A percentile compares a stretch with the other conserved stretches of the same genome.
phyloP scores from a whole-genome alignment of 2,113 vertebrate genomes.

The Genyomyrus donnyi region DNA sequence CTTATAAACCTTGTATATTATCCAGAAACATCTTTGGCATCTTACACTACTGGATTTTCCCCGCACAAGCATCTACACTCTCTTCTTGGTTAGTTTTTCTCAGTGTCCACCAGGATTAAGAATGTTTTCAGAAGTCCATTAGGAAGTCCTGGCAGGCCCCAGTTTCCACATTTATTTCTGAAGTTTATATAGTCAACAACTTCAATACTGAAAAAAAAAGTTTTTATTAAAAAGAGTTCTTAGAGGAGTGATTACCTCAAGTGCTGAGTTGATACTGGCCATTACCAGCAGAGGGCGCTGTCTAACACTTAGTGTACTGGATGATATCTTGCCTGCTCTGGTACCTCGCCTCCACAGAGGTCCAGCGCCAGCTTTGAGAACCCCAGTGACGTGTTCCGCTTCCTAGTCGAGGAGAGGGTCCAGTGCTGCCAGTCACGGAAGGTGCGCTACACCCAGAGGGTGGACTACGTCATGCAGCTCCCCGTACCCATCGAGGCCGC shows the following conservation, averaged over 20 bases:
- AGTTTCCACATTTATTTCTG: neutral
- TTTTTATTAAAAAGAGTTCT: neutral
- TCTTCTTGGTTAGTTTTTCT: neutral
- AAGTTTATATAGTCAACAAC: neutral
- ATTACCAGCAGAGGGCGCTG: neutral
- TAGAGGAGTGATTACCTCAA: neutral
- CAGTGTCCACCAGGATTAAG: neutral
- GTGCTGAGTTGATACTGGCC: neutral
- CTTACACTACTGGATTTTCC: neutral
- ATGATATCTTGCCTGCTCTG: neutral
- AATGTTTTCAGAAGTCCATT: neutral
- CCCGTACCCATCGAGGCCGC: slow-evolving; percentile 84
- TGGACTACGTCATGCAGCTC: slow-evolving; percentile 89
- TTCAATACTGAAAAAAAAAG: too few relatives aligned
- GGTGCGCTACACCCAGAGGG: slow-evolving; percentile 83
- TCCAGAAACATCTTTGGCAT: neutral
- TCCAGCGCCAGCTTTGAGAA: slow-evolving; percentile 83
- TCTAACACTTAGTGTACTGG: neutral
- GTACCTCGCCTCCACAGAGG: slow-evolving; percentile 60
- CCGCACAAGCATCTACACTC: neutral
- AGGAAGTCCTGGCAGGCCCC: neutral
- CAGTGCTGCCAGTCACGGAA: slow-evolving; percentile 92
- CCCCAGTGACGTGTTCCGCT: slow-evolving; percentile 87
- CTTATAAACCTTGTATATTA: neutral
- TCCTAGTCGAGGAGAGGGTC: slow-evolving; percentile 88